These are phyloP conservation scores for Dipodomys spectabilis DNA, from an alignment of 2,113 vertebrate species.

Conservation along the genomic window DNA sequence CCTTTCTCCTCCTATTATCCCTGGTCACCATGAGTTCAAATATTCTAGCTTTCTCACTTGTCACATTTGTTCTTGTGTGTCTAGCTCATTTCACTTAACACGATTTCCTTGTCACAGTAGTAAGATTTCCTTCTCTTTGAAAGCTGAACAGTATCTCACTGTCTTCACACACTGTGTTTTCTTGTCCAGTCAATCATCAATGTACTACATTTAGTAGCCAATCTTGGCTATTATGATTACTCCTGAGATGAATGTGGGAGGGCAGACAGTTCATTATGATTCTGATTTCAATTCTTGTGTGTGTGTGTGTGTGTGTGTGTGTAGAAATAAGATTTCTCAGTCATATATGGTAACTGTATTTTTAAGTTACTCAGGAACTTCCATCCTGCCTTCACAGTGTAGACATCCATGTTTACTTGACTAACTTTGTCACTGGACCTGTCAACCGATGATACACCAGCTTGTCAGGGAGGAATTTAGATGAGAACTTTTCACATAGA, in stretches of 20 bases:
- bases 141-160: not conserved
- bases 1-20: not conserved
- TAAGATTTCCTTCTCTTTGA: not conserved
- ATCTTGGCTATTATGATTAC: not conserved
- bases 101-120: not conserved
- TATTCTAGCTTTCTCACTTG: not conserved
- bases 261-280: not conserved
- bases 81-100: not conserved
- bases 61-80: not conserved
- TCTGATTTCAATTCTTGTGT: not conserved
- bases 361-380: not conserved
- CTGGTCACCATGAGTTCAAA: not conserved
- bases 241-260: not conserved
- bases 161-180: not conserved
- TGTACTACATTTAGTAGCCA: not conserved
- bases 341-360: not conserved
- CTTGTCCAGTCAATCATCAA: not conserved
- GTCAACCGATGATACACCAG: not conserved
- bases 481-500: not conserved
- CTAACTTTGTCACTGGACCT: not conserved
- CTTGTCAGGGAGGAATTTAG: conserved; percentile 24
- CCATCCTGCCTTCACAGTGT: not conserved
- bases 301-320: not conserved
- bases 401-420: not conserved
- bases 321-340: not conserved